These are phyloP conservation scores for Eurystomus gularis DNA, from an alignment of 2,113 vertebrate species.

Conservation along the genomic window DNA sequence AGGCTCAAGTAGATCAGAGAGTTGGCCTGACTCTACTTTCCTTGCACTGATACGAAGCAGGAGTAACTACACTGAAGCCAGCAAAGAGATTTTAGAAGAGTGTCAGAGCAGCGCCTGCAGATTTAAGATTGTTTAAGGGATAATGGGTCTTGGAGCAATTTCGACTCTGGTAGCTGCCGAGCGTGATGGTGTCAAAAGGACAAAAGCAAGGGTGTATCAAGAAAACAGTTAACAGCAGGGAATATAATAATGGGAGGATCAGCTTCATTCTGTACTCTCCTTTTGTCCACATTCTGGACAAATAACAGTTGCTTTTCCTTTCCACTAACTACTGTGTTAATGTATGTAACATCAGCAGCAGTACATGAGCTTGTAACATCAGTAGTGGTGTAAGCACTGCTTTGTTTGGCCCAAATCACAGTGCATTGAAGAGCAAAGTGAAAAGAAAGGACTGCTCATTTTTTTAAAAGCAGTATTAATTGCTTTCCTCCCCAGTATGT, in stretches of 20 bases:
- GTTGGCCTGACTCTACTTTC: slow-evolving; percentile 17
- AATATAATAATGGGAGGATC: background rate
- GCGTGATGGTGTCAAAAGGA: background rate
- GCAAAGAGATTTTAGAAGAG: background rate
- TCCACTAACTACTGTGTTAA: slow-evolving; percentile 24
- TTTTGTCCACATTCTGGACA: background rate
- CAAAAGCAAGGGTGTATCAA: background rate
- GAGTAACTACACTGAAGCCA: background rate
- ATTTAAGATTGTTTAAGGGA: background rate
- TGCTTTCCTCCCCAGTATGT: background rate
- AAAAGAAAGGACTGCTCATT: slow-evolving; percentile 36
- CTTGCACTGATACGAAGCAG: slow-evolving; percentile 26
- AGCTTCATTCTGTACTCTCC: background rate
- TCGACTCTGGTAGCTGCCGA: background rate
- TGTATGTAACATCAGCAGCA: background rate
- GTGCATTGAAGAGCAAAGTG: slow-evolving; percentile 8
- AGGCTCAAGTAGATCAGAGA: background rate
- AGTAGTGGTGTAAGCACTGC: slow-evolving; percentile 51
- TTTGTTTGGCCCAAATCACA: slow-evolving; percentile 57
- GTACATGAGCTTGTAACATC: slow-evolving; percentile 48
- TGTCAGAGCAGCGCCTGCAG: background rate
- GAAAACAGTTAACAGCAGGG: slow-evolving; percentile 18
- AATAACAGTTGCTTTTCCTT: slow-evolving; percentile 33
- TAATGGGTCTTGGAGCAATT: background rate
- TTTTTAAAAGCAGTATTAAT: slow-evolving; percentile 2